Percentiles rank a stretch among this genome's conserved stretches.
Evolutionary conservation across 2,888 invertebrate genomes (phyloP).

Genomic region (Xestia sexstrigata): DNA sequence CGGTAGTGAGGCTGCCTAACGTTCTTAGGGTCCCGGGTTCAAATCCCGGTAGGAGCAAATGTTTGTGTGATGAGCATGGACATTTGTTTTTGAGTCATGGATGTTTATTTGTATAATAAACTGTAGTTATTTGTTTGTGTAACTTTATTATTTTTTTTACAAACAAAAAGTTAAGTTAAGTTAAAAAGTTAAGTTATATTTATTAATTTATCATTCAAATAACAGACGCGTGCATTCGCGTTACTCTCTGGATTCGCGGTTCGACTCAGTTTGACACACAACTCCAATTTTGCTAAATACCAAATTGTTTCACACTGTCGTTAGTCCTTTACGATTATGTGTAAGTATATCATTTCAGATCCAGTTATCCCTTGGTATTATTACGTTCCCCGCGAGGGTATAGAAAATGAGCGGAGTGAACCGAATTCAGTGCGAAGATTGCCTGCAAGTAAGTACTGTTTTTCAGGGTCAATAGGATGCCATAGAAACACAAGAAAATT

Average conservation of each 20-base stretch:
- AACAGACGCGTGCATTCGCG: not conserved
- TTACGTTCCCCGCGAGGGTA: conserved; percentile 93
- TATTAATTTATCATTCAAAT: not conserved
- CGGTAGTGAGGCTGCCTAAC: too few relatives aligned
- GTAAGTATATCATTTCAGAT: conserved; percentile 91
- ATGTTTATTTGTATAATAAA: too few relatives aligned
- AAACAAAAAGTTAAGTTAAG: too few relatives aligned
- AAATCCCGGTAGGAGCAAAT: too few relatives aligned
- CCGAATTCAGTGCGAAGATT: conserved; percentile 93
- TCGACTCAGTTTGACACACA: not conserved
- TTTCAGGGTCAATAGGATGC: not conserved
- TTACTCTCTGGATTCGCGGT: not conserved
- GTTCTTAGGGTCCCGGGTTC: too few relatives aligned
- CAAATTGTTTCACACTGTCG: not conserved
- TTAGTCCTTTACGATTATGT: not conserved
- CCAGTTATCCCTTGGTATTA: conserved; percentile 98
- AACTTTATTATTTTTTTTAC: too few relatives aligned
- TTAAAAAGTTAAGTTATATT: too few relatives aligned
- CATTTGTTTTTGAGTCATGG: too few relatives aligned
- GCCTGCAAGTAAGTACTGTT: conserved; percentile 90
- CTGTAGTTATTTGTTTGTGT: too few relatives aligned
- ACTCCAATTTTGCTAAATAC: not conserved
- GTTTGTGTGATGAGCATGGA: too few relatives aligned
- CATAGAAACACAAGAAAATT: not conserved
- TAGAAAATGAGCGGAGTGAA: conserved; percentile 93